Conservation (phyloP, 2,888 invertebrate species). For the Dysmachus trigonus region DNA sequence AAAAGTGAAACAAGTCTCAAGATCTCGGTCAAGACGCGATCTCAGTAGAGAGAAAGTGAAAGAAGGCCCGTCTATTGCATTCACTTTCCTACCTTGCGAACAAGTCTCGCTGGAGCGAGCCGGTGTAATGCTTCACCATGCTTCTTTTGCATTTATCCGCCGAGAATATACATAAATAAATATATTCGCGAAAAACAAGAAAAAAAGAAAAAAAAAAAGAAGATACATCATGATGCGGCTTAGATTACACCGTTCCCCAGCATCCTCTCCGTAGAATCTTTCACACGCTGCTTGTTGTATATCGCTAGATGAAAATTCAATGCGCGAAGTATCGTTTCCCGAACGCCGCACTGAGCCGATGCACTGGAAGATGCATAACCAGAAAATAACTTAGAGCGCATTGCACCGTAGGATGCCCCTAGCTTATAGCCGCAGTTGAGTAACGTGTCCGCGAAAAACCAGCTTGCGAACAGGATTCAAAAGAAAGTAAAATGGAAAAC, state of each 20-base stretch:
- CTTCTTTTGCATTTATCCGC: conserved; percentile 2
- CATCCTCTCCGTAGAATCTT: neutral
- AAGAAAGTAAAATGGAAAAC: conserved; percentile 43
- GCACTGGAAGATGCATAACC: conserved; percentile 20
- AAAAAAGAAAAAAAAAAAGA: no score
- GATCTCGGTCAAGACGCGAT: conserved; percentile 38
- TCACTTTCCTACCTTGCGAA: conserved; percentile 26
- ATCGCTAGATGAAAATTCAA: conserved; percentile 12
- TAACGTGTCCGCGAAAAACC: conserved; percentile 16
- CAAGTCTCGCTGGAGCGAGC: neutral
- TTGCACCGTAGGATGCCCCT: conserved; percentile 19
- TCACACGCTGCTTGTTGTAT: neutral
- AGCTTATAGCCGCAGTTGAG: conserved; percentile 1
- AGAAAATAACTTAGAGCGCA: conserved; percentile 26
- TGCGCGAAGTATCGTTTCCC: neutral
- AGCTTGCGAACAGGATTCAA: conserved; percentile 35
- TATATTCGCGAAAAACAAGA: neutral
- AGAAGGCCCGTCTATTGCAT: conserved; percentile 39
- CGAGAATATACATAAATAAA: neutral
- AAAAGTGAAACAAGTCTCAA: conserved; percentile 37
- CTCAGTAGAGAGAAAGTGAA: conserved; percentile 37
- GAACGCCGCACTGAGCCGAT: neutral
- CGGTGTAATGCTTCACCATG: neutral
- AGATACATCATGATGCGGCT: neutral
- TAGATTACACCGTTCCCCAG: conserved; percentile 3